These are phyloP conservation scores for Calliphora vicina DNA, from an alignment of 1,140 invertebrate genomes.

Conservation along the genomic window DNA sequence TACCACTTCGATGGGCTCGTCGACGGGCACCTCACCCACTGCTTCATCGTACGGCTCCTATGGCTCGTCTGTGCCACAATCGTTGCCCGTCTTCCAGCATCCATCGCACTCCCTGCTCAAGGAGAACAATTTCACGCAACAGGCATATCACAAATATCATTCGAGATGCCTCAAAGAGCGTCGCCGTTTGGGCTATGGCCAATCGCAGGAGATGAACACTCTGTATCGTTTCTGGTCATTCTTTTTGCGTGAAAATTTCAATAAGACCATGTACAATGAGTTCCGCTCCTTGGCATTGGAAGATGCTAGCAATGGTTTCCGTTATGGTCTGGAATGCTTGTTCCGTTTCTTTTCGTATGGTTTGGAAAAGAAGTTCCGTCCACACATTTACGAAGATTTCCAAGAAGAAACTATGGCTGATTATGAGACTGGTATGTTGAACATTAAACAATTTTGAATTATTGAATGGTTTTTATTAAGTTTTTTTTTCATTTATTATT, in stretches of 20 bases:
- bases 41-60: slow-evolving; percentile 73
- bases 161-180: slow-evolving; percentile 93
- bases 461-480: neutral
- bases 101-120: slow-evolving; percentile 94
- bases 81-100: slow-evolving; percentile 92
- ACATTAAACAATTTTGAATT: no score
- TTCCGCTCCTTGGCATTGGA: slow-evolving; percentile 88
- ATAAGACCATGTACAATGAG: slow-evolving; percentile 97
- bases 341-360: slow-evolving; percentile 99
- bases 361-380: slow-evolving; percentile 92
- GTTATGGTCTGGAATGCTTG: slow-evolving; percentile 93
- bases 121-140: slow-evolving; percentile 97
- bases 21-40: slow-evolving; percentile 77
- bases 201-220: slow-evolving; percentile 97
- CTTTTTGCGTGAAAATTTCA: slow-evolving; percentile 98
- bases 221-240: slow-evolving; percentile 99
- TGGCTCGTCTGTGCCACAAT: slow-evolving; percentile 79
- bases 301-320: slow-evolving; percentile 89
- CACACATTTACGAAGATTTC: slow-evolving; percentile 94
- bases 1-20: slow-evolving; percentile 79
- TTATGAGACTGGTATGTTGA: slow-evolving; percentile 82
- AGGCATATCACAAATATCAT: slow-evolving; percentile 95
- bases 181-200: slow-evolving; percentile 89
- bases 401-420: slow-evolving; percentile 92
- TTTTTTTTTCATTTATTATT: neutral